Percentiles rank a stretch among this genome's conserved stretches.
Conservation (phyloP, 2,888 invertebrate genomes). For the Dioctria linearis region DNA sequence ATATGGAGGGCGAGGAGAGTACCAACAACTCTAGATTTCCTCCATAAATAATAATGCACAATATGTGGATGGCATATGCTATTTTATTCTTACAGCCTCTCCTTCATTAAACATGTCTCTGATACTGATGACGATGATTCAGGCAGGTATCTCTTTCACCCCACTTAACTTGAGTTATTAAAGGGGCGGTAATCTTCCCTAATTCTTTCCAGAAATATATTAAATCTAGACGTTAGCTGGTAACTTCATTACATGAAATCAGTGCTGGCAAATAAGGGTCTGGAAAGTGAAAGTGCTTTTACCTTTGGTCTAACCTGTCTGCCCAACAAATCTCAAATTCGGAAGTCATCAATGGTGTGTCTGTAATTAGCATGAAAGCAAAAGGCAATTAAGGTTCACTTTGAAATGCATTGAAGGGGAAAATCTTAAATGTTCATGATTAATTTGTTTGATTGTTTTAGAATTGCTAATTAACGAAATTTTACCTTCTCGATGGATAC, state of each 20-base stretch:
- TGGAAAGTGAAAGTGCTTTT: not conserved
- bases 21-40: not conserved
- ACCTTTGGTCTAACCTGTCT: slow-evolving; percentile 1
- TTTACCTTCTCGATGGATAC: too few relatives aligned
- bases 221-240: slow-evolving; percentile 3
- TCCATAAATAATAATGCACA: slow-evolving; percentile 23
- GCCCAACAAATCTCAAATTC: slow-evolving; percentile 18
- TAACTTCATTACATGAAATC: not conserved
- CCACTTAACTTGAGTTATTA: not conserved
- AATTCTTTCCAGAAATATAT: not conserved
- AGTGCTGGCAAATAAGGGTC: slow-evolving; percentile 2
- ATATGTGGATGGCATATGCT: slow-evolving; percentile 24
- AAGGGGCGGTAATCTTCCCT: not conserved
- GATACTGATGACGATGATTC: not conserved
- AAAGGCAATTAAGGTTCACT: slow-evolving; percentile 30
- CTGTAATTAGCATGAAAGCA: slow-evolving; percentile 30
- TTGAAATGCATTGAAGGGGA: too few relatives aligned
- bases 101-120: too few relatives aligned
- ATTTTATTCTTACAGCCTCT: not conserved
- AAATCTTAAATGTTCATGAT: too few relatives aligned
- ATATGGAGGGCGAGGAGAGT: too few relatives aligned
- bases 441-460: too few relatives aligned
- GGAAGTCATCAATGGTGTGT: slow-evolving; percentile 26
- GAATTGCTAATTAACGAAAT: too few relatives aligned
- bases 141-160: not conserved